A percentile compares a stretch with the other conserved stretches of the same genome.
Conservation (phyloP, 2,113 vertebrate species). For the Scolopax mira region DNA sequence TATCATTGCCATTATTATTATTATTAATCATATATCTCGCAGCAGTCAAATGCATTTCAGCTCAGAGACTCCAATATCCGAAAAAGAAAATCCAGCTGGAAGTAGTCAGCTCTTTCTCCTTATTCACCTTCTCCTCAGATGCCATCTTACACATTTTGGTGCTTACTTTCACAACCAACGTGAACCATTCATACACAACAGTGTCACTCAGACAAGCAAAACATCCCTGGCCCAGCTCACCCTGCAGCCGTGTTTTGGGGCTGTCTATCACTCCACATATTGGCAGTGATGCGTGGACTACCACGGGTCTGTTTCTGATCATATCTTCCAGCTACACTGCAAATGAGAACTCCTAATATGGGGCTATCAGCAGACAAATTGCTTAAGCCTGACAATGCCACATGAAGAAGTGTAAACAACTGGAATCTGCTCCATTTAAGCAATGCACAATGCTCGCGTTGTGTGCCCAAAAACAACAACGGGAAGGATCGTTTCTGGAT, state of each 20-base stretch:
- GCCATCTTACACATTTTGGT: not conserved
- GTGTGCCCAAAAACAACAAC: slow-evolving; percentile 59
- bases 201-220: not conserved
- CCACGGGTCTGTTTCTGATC: slow-evolving; percentile 56
- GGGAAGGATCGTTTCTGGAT: not conserved
- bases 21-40: not conserved
- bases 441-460: slow-evolving; percentile 39
- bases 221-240: not conserved
- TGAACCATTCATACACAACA: not conserved
- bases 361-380: slow-evolving; percentile 55
- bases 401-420: slow-evolving; percentile 58
- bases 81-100: not conserved
- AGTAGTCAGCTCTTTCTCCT: not conserved
- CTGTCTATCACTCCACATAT: not conserved
- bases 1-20: not conserved
- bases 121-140: not conserved
- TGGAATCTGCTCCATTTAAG: slow-evolving; percentile 38
- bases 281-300: slow-evolving; percentile 44
- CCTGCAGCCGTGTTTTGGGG: slow-evolving; percentile 20
- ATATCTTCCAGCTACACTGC: slow-evolving; percentile 6
- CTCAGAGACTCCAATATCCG: not conserved
- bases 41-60: not conserved
- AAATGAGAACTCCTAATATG: slow-evolving; percentile 64
- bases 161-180: not conserved
- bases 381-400: slow-evolving; percentile 46